phyloP scores from a whole-genome alignment of 2,888 invertebrate species.

The Rhagophthalmus giganteus region DNA sequence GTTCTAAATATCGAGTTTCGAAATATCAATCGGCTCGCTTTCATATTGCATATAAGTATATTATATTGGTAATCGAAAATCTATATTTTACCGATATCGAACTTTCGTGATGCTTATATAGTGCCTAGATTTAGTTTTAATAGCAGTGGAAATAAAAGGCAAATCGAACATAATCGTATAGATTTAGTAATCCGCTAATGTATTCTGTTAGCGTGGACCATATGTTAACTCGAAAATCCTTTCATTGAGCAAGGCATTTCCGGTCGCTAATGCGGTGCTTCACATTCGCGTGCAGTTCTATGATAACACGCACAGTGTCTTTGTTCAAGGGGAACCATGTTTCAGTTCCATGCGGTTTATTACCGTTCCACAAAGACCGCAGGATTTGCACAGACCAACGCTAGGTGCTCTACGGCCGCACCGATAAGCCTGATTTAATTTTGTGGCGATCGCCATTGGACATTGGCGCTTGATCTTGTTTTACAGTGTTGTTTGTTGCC shows the following conservation, averaged over 20 bases:
- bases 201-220: constrained; percentile 31
- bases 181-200: constrained; percentile 27
- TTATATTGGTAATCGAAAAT: too few species aligned
- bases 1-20: too few species aligned
- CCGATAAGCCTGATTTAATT: constrained; percentile 53
- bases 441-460: constrained; percentile 49
- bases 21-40: too few species aligned
- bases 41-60: too few species aligned
- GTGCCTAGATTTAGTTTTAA: not conserved
- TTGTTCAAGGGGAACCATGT: constrained; percentile 38
- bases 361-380: constrained; percentile 44
- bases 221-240: constrained; percentile 32
- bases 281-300: constrained; percentile 42
- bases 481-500: constrained; percentile 46
- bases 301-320: constrained; percentile 43
- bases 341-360: constrained; percentile 44
- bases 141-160: not conserved
- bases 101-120: too few species aligned
- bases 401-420: constrained; percentile 41
- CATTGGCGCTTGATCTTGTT: constrained; percentile 49
- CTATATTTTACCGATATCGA: too few species aligned
- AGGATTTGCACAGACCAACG: constrained; percentile 41
- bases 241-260: constrained; percentile 37
- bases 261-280: constrained; percentile 44
- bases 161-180: constrained; percentile 9